Evolutionary conservation across 1,140 invertebrate species (phyloP), one percentile per base, ranked within the genome.

Genomic region (Apis florea): DNA sequence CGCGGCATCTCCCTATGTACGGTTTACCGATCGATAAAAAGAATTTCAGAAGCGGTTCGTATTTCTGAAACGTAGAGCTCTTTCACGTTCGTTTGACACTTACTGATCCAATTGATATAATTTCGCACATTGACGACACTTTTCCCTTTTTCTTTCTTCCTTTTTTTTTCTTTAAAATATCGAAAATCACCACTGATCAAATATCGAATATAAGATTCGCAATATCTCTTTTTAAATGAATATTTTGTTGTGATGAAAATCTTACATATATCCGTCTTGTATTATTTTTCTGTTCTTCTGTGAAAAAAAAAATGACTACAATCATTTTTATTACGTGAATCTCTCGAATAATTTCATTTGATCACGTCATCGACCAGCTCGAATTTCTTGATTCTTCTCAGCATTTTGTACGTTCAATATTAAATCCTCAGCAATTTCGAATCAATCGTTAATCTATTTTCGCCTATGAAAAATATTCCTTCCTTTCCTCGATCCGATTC

Each of bases 1-100:
- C 63, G 54, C 19, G 10, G 10, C 40, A 10, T n/a, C 26, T n/a
- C 69, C 21, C 53, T 31, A 11, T 31, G 53, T 54, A 63, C n/a
- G 61, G 15, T 19, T 63, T 71, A 31, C 3, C 53, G 79, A 80
- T 75, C 79, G 79, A 31, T 66, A 67, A 17, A 58, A 75, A 75
- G 61, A 74, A 67, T 80, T 67, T 75, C 24, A 58, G 24, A 40
- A n/a, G 8, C 53, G 15, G 24, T 49, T 26, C 19, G 10, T 24
- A 24, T 24, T 26, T 54, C 24, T 40, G 53, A 49, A 51, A 53
- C 19, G 40, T 31, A 19, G 61, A 61, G 1, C 49, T 31, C n/a
- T 54, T n/a, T 17, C 71, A 19, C n/a, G 13, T 80, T 13, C 21
- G n/a, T n/a, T 12, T 3, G 17, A 26, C 40, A 40, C 21, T 10